Base-by-base conservation (phyloP, 2,888 invertebrate genomes). In the Myopa testacea region DNA sequence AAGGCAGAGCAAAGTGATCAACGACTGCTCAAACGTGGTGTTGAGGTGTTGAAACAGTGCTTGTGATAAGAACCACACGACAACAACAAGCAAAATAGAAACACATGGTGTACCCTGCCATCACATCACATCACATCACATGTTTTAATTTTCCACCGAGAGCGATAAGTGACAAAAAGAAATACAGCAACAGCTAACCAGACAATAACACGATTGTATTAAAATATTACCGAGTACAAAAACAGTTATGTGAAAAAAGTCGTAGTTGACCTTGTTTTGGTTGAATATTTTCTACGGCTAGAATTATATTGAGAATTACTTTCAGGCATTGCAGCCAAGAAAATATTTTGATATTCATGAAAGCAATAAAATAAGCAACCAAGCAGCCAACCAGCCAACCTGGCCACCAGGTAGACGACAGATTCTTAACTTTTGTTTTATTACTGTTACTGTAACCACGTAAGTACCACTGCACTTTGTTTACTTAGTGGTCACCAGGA, bases 1-100 rank as follows among this genome's bases (percentile, higher is more conserved):
- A 45, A 45, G 45, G 26, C 26, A 26, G 26, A 26, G 26, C 26
- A n/a, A n/a, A n/a, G n/a, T 26, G 26, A 26, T 26, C 26, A 26
- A 26, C 45, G 45, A 8, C 45, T 45, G 0, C 34, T 65, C 12
- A 65, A 65, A 37, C 62, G 1, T 19, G 14, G 3, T 38, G 3
- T 38, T 38, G 65, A 65, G 38, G 65, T 65, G 65, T 65, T 65
- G 38, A 65, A 65, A 38, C 38, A 65, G 16, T 34, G 62, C 16
- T 5, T 7, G 6, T 16, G 65, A 38, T 37, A 38, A 37, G 37
- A 34, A 63, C 6, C 34, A 12, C 55, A 12, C 55, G 55, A 55
- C 63, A 4, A 38, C 16, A 38, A 62, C 62, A 62, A 26, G 26
- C 10, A 19, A 34, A 60, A 1, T 1, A 6, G 60, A 34, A n/a